These are phyloP conservation scores for Nannospalax galili DNA, from an alignment of 2,113 vertebrate genomes.

Conservation along the genomic window DNA sequence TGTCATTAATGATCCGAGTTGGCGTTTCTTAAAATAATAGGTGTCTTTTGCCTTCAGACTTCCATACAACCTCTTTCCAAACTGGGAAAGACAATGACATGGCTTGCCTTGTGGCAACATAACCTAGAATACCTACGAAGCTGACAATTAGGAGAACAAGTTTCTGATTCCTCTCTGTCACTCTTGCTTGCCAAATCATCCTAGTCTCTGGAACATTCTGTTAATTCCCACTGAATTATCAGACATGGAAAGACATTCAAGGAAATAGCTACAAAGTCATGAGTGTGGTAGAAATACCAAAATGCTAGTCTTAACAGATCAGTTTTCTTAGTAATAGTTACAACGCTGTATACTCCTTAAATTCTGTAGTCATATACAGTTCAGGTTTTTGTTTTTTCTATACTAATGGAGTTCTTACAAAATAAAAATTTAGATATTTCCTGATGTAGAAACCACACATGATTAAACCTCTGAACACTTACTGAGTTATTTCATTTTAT, in stretches of 20 bases:
- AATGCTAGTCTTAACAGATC: not conserved
- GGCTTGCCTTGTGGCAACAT: not conserved
- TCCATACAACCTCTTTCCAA: constrained; percentile 16
- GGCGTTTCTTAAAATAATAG: constrained; percentile 59
- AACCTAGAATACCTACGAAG: not conserved
- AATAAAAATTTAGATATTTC: constrained; percentile 27
- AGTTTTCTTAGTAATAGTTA: not conserved
- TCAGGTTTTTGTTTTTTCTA: constrained; percentile 12
- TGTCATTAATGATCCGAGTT: constrained; percentile 29
- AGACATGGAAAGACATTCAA: constrained; percentile 16
- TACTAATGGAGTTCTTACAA: not conserved
- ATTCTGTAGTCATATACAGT: not conserved
- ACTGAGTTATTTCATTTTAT: constrained; percentile 10
- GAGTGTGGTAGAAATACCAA: not conserved
- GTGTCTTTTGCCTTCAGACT: constrained; percentile 41
- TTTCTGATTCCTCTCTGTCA: constrained; percentile 15
- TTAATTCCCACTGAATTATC: constrained; percentile 12
- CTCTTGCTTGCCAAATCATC: constrained; percentile 24
- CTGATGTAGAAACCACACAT: constrained; percentile 3
- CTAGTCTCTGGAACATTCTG: constrained; percentile 10
- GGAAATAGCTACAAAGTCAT: not conserved
- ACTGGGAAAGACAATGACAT: not conserved
- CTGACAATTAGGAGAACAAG: not conserved
- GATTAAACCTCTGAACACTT: constrained; percentile 39
- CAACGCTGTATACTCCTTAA: not conserved